A percentile compares a stretch with the other conserved stretches of the same genome.
Conservation (phyloP, 2,113 vertebrate species). For the Silurus glanis region DNA sequence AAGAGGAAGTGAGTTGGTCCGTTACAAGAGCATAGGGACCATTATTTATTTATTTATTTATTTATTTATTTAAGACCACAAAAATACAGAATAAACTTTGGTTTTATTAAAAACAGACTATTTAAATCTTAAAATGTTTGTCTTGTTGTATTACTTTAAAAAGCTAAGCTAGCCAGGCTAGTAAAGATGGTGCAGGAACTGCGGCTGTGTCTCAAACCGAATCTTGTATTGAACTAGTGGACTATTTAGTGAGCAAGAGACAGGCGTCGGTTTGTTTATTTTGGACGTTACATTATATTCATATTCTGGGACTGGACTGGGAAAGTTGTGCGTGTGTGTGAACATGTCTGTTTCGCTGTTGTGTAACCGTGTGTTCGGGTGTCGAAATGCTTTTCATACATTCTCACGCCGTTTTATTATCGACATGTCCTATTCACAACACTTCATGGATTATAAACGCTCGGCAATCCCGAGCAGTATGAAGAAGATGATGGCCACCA, state of each 20-base stretch:
- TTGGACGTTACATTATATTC: no score
- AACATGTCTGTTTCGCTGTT: slow-evolving; percentile 5
- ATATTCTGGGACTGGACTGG: not conserved
- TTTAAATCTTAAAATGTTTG: no score
- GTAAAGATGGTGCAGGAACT: not conserved
- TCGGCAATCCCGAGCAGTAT: slow-evolving; percentile 84
- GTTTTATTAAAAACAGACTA: not conserved
- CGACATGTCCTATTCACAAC: slow-evolving; percentile 88
- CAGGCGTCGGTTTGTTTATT: not conserved
- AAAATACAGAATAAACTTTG: not conserved
- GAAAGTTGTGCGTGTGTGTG: not conserved
- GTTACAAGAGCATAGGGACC: not conserved
- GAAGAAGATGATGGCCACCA: slow-evolving; percentile 86
- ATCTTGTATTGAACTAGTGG: not conserved
- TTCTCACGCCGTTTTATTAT: slow-evolving; percentile 75
- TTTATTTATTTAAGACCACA: not conserved
- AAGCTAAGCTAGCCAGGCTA: not conserved
- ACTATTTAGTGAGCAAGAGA: not conserved
- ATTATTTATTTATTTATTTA: no score
- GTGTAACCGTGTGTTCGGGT: not conserved
- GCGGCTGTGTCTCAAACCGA: not conserved
- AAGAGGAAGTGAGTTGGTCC: not conserved
- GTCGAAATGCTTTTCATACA: slow-evolving; percentile 50
- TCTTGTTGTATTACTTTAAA: no score
- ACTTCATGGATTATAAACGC: slow-evolving; percentile 91